Percentiles rank a stretch among this genome's conserved stretches.
phyloP scores from a whole-genome alignment of 2,888 invertebrate species.

The Strigamia transsilvanica region DNA sequence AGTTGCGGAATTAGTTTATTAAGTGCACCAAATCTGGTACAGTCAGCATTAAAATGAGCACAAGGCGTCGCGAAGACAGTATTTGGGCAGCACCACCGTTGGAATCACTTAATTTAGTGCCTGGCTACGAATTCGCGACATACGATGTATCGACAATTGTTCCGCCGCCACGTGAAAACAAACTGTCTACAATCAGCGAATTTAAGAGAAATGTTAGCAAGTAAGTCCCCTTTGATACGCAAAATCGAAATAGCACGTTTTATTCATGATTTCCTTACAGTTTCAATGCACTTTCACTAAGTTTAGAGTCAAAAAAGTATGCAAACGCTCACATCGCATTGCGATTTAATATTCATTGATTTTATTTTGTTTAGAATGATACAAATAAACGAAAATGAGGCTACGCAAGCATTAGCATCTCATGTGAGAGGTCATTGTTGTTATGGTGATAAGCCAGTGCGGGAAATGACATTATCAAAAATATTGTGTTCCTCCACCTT shows the following conservation, averaged over 20 bases:
- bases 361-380: conserved; percentile 15
- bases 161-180: not conserved
- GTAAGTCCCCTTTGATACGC: not conserved
- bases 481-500: conserved; percentile 67
- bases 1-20: not conserved
- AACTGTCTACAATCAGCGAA: not conserved
- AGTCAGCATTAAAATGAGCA: not conserved
- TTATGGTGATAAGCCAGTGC: conserved; percentile 67
- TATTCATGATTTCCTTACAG: not conserved
- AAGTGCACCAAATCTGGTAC: not conserved
- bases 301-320: conserved; percentile 16
- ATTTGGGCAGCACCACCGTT: conserved; percentile 17
- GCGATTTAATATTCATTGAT: not conserved
- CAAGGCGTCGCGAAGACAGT: conserved; percentile 17
- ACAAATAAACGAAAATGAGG: conserved; percentile 64
- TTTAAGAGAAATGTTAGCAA: conserved; percentile 19
- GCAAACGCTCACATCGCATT: not conserved
- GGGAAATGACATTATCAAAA: conserved; percentile 66
- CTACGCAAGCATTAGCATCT: conserved; percentile 64
- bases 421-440: conserved; percentile 67
- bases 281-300: not conserved
- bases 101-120: conserved; percentile 3
- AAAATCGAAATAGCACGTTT: not conserved
- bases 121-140: not conserved
- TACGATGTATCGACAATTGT: not conserved